phyloP scores from a whole-genome alignment of 2,113 vertebrate species.

The Peromyscus californicus region DNA sequence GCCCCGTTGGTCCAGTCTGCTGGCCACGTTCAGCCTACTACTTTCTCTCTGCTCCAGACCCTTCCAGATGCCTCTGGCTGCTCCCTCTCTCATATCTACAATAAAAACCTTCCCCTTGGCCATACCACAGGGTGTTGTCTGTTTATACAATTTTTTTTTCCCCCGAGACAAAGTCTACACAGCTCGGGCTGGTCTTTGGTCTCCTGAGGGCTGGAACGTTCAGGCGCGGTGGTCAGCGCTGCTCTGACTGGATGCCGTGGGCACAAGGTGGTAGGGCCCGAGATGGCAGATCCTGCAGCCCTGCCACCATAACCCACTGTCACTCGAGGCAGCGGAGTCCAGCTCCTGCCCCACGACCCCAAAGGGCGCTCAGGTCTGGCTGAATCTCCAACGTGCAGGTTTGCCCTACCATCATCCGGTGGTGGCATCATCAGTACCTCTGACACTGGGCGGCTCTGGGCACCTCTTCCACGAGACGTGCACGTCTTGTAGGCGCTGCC shows the following conservation, averaged over 20 bases:
- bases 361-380: neutral
- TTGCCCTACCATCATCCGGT: fast-evolving
- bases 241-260: neutral
- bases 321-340: neutral
- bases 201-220: neutral
- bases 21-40: neutral
- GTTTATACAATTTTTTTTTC: neutral
- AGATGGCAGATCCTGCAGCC: neutral
- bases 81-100: neutral
- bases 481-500: conserved; percentile 89
- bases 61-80: neutral
- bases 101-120: too few relatives aligned
- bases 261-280: neutral
- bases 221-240: neutral
- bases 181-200: neutral
- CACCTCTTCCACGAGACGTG: conserved; percentile 92
- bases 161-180: neutral
- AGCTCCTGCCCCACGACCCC: neutral
- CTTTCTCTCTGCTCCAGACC: neutral
- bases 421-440: conserved; percentile 87
- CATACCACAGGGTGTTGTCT: neutral
- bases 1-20: too few relatives aligned
- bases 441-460: conserved; percentile 88
- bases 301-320: neutral
- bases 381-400: neutral